Percentiles rank a stretch among this genome's conserved stretches.
These are phyloP conservation scores for Agonopterix heracliana DNA, from an alignment of 2,888 invertebrate species.

Conservation along the genomic window DNA sequence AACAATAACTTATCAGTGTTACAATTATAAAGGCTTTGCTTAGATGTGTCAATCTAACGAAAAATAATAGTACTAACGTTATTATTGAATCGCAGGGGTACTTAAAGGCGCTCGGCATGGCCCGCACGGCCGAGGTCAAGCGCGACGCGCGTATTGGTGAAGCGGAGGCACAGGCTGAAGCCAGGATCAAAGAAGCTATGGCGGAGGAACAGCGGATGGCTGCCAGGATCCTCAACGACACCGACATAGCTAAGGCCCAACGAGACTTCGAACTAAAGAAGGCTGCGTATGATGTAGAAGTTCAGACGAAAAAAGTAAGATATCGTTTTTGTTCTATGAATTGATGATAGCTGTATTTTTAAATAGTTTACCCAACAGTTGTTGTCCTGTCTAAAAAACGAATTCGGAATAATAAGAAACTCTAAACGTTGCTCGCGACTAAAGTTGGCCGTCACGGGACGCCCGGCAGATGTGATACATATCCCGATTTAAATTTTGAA, in stretches of 20 bases:
- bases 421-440: too few species aligned
- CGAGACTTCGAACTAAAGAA: conserved; percentile 98
- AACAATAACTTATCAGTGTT: too few species aligned
- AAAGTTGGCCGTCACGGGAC: too few species aligned
- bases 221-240: conserved; percentile 94
- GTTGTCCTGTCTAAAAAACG: too few species aligned
- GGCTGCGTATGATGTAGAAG: conserved; percentile 97
- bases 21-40: too few species aligned
- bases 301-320: conserved; percentile 90
- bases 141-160: conserved; percentile 98
- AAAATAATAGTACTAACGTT: too few species aligned
- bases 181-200: conserved; percentile 94
- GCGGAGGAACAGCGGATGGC: conserved; percentile 98
- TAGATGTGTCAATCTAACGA: too few species aligned
- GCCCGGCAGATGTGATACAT: too few species aligned
- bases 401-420: too few species aligned
- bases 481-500: too few species aligned
- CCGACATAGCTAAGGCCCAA: conserved; percentile 97
- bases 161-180: conserved; percentile 95
- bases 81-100: conserved; percentile 80
- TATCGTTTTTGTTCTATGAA: background rate
- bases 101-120: conserved; percentile 95
- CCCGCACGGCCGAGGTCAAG: conserved; percentile 95
- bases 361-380: background rate
- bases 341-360: background rate